Conservation (phyloP, 1,140 invertebrate genomes). For the Drosophila athabasca region DNA sequence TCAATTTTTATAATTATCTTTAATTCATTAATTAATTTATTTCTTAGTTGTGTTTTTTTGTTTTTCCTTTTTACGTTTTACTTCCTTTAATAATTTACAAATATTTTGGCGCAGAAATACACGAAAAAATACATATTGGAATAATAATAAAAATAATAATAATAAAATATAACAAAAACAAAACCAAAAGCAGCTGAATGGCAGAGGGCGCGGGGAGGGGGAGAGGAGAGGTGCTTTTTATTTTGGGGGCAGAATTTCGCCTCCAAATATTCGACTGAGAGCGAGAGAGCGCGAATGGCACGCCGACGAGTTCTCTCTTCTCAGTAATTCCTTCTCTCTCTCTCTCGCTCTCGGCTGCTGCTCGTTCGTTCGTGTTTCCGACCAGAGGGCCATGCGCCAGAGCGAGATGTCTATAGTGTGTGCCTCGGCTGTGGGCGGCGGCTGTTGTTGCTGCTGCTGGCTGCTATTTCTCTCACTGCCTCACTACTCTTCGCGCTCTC, state of each 20-base stretch:
- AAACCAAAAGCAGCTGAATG: slow-evolving; percentile 32
- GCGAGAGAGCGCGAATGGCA: slow-evolving; percentile 10
- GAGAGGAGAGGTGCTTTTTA: neutral
- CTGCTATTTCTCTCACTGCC: slow-evolving; percentile 1
- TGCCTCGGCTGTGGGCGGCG: slow-evolving; percentile 44
- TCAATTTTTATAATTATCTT: slow-evolving; percentile 23
- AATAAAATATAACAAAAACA: slow-evolving; percentile 67
- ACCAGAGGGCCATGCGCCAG: slow-evolving; percentile 15
- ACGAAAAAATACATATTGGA: slow-evolving; percentile 38
- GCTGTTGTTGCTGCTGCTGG: slow-evolving; percentile 21
- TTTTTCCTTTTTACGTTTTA: slow-evolving; percentile 37
- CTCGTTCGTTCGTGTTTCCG: slow-evolving; percentile 10
- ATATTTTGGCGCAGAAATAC: slow-evolving; percentile 74
- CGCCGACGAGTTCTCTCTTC: slow-evolving; percentile 4
- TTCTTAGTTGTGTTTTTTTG: slow-evolving; percentile 24
- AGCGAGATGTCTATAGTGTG: slow-evolving; percentile 59
- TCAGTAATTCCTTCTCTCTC: slow-evolving; percentile 24
- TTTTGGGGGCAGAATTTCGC: too few relatives aligned
- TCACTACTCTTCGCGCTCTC: slow-evolving; percentile 20
- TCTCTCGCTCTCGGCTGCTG: slow-evolving; percentile 27
- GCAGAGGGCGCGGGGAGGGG: slow-evolving; percentile 23
- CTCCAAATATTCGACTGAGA: slow-evolving; percentile 1
- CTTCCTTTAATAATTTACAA: slow-evolving; percentile 70
- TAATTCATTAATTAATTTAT: too few relatives aligned
- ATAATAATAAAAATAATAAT: slow-evolving; percentile 69